Conservation (phyloP, 53 echinoderm and acorn worm genomes). For the Stichopus horrens region DNA sequence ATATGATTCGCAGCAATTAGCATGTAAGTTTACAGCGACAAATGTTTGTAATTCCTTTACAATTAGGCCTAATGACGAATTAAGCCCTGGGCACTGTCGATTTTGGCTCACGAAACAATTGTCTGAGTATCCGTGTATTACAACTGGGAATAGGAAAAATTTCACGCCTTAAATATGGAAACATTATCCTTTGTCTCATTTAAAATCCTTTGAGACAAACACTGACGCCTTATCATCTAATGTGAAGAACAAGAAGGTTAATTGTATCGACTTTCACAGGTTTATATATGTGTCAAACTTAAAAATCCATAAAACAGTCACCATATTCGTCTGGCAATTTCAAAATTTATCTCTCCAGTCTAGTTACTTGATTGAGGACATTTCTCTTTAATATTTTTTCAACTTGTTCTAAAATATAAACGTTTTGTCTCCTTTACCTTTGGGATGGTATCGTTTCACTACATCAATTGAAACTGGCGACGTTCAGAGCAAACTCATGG, state of each 20-base stretch:
- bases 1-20: too few species aligned
- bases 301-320: not conserved
- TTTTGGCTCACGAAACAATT: not conserved
- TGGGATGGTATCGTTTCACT: not conserved
- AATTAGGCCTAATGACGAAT: not conserved
- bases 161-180: not conserved
- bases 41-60: not conserved
- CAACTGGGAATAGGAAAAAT: not conserved
- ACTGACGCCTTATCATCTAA: conserved; percentile 23
- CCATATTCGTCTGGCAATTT: not conserved
- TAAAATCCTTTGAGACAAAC: conserved; percentile 4
- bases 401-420: not conserved
- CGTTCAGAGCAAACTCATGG: not conserved
- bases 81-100: not conserved
- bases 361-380: not conserved
- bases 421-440: not conserved
- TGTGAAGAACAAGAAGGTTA: not conserved
- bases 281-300: not conserved
- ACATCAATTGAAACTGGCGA: conserved; percentile 2
- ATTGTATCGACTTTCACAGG: not conserved
- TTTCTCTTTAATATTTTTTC: not conserved
- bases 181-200: conserved; percentile 13
- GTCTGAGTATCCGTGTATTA: not conserved
- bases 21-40: too few species aligned
- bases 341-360: not conserved